phyloP scores from a whole-genome alignment of 1,140 invertebrate genomes.

The Phthorimaea operculella region DNA sequence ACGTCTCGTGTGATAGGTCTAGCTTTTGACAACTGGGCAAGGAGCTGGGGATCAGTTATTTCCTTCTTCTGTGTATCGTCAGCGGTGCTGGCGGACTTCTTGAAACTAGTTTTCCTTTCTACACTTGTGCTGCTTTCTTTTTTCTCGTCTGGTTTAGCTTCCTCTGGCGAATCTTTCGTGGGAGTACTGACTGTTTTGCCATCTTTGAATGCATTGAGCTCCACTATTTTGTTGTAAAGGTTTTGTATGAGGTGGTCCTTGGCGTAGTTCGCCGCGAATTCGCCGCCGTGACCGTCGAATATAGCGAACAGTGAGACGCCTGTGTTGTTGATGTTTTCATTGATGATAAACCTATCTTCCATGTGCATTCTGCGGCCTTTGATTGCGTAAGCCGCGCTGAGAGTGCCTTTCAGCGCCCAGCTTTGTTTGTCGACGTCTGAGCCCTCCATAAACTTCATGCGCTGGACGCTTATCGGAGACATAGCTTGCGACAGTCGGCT shows the following conservation, averaged over 20 bases:
- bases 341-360: constrained; percentile 92
- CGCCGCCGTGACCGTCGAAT: constrained; percentile 95
- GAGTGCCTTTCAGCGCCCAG: constrained; percentile 81
- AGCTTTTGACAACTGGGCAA: constrained; percentile 74
- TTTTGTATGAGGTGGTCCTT: constrained; percentile 83
- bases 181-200: constrained; percentile 63
- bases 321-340: constrained; percentile 79
- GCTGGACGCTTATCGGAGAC: constrained; percentile 68
- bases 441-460: constrained; percentile 67
- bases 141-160: constrained; percentile 43
- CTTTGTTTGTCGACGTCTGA: constrained; percentile 72
- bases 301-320: constrained; percentile 89
- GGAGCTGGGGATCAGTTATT: constrained; percentile 75
- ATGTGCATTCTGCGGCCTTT: constrained; percentile 89
- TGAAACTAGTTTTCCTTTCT: constrained; percentile 74
- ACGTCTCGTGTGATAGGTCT: constrained; percentile 75
- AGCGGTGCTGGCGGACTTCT: constrained; percentile 72
- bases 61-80: constrained; percentile 67
- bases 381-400: constrained; percentile 87
- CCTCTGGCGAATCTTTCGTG: constrained; percentile 48
- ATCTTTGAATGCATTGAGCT: constrained; percentile 75
- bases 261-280: constrained; percentile 93
- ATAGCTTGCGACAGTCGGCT: constrained; percentile 78
- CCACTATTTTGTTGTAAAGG: constrained; percentile 78
- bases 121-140: constrained; percentile 41